A percentile compares a stretch with the other conserved stretches of the same genome.
Conservation (phyloP, 1,140 invertebrate species). For the Spodoptera litura region DNA sequence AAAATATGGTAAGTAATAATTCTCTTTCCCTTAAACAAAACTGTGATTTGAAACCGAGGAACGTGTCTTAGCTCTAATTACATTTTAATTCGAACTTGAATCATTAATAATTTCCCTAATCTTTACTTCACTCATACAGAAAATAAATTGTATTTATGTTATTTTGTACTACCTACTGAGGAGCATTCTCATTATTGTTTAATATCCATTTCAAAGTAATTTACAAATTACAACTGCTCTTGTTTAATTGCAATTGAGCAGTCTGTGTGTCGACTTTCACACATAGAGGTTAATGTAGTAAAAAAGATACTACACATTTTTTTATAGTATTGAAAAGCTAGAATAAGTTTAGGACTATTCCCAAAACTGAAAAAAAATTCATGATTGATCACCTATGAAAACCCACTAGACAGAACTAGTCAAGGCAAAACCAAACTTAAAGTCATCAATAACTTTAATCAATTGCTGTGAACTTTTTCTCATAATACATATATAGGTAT, state of each 20-base stretch:
- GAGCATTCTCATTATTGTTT: too few relatives aligned
- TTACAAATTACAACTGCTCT: too few relatives aligned
- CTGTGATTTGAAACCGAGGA: not conserved
- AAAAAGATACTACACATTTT: too few relatives aligned
- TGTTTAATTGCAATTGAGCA: too few relatives aligned
- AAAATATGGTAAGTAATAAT: not conserved
- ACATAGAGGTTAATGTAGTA: too few relatives aligned
- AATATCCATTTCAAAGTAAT: too few relatives aligned
- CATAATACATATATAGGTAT: not conserved
- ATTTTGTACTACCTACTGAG: too few relatives aligned
- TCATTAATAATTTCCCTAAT: not conserved
- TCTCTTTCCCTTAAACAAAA: not conserved
- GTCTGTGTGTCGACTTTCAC: too few relatives aligned
- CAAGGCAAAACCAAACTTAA: not conserved
- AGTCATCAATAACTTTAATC: constrained; percentile 12
- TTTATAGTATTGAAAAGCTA: too few relatives aligned
- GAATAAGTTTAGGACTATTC: too few relatives aligned
- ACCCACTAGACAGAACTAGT: not conserved
- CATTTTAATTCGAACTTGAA: constrained; percentile 7
- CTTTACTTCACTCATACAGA: not conserved
- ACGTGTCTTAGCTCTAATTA: constrained; percentile 10
- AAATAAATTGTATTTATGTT: not conserved
- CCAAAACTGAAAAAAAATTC: not conserved
- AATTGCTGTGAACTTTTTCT: not conserved
- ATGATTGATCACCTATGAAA: not conserved